These are phyloP conservation scores for Malacosoma neustria DNA, from an alignment of 2,888 invertebrate species.

Conservation along the genomic window DNA sequence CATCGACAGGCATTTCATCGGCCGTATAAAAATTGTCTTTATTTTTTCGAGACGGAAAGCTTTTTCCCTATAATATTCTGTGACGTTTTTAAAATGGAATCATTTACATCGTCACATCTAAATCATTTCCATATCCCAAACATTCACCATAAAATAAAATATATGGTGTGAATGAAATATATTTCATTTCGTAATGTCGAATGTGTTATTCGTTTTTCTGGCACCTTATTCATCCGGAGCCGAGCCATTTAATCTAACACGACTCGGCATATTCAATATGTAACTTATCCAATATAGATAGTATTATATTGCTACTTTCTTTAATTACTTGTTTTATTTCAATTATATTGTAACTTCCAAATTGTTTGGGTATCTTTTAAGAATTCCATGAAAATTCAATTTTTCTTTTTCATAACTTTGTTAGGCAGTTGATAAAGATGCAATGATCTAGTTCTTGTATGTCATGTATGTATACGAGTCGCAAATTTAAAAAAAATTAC, in stretches of 20 bases:
- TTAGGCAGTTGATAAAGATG: no score
- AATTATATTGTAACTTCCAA: no score
- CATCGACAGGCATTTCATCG: no score
- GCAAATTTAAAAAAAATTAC: no score
- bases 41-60: no score
- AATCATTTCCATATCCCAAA: background rate
- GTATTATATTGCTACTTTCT: no score
- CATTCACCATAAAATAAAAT: slow-evolving; percentile 23
- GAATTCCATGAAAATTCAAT: no score
- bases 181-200: slow-evolving; percentile 31
- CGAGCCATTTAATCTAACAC: slow-evolving; percentile 52
- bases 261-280: background rate
- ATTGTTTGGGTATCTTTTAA: no score
- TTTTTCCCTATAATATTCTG: no score
- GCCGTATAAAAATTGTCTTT: no score
- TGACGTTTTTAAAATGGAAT: background rate
- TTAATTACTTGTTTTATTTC: slow-evolving; percentile 1
- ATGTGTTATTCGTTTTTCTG: slow-evolving; percentile 37
- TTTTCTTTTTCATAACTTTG: no score
- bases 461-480: slow-evolving; percentile 3
- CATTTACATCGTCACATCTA: background rate
- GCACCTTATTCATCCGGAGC: slow-evolving; percentile 49
- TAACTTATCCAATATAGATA: background rate
- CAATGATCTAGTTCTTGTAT: no score
- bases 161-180: slow-evolving; percentile 15